These are phyloP conservation scores for Barypeithes pellucidus DNA, from an alignment of 2,888 invertebrate species.

Conservation along the genomic window DNA sequence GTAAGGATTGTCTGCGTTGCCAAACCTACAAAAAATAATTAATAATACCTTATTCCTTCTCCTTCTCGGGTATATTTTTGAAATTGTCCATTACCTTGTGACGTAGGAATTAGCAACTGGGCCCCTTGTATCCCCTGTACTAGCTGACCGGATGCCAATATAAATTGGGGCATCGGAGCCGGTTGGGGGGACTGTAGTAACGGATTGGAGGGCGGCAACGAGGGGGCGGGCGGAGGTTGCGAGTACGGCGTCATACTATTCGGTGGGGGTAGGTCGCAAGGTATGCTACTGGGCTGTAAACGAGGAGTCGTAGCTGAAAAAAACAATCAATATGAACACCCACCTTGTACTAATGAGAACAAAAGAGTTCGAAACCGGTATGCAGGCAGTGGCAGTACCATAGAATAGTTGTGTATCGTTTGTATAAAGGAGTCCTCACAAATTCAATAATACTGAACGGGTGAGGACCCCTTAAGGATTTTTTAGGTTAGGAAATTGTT, in stretches of 20 bases:
- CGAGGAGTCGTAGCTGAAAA: conserved; percentile 60
- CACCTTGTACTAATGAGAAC: too few relatives aligned
- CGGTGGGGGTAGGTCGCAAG: conserved; percentile 58
- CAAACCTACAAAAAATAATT: conserved; percentile 77
- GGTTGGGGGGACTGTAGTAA: conserved; percentile 71
- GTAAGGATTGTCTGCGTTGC: conserved; percentile 96
- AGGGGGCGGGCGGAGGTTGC: conserved; percentile 56
- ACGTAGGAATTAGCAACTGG: conserved; percentile 94
- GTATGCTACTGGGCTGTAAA: conserved; percentile 57
- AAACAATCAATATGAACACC: background rate
- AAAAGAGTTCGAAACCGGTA: too few relatives aligned
- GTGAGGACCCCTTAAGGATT: too few relatives aligned
- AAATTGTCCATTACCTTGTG: conserved; percentile 68
- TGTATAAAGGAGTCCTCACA: too few relatives aligned
- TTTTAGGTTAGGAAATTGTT: too few relatives aligned
- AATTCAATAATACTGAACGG: too few relatives aligned
- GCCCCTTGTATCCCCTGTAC: conserved; percentile 95
- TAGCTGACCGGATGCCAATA: conserved; percentile 92
- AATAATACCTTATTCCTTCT: too few relatives aligned
- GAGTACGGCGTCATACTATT: conserved; percentile 58
- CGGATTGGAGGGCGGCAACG: conserved; percentile 61
- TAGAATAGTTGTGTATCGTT: too few relatives aligned
- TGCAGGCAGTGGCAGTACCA: too few relatives aligned
- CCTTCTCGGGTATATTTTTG: background rate
- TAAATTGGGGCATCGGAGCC: conserved; percentile 91